These are phyloP conservation scores for Ondatra zibethicus DNA, from an alignment of 2,113 vertebrate genomes.

Conservation along the genomic window DNA sequence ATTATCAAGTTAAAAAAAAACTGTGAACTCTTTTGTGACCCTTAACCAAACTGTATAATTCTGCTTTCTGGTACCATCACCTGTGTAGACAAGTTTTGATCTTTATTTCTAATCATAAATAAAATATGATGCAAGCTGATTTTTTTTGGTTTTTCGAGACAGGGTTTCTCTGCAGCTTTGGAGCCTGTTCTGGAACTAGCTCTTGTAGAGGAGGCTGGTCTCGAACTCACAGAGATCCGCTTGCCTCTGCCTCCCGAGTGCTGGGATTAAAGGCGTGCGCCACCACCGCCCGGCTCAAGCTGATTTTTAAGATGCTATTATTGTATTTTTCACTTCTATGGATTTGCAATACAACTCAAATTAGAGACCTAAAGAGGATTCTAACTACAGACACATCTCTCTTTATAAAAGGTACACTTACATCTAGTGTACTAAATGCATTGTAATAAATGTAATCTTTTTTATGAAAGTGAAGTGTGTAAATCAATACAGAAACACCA, in stretches of 20 bases:
- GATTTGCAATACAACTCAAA: not conserved
- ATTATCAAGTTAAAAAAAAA: conserved; percentile 83
- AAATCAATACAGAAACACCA: conserved; percentile 1
- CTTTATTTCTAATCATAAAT: conserved; percentile 65
- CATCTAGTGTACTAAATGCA: not conserved
- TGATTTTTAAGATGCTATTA: conserved; percentile 60
- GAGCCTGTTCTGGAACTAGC: too few species aligned
- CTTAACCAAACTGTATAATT: conserved; percentile 80
- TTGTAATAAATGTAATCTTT: not conserved
- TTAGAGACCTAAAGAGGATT: not conserved
- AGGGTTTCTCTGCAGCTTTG: too few species aligned
- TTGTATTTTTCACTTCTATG: conserved; percentile 42
- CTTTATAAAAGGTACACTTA: not conserved
- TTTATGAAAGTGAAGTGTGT: not conserved
- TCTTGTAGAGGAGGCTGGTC: too few species aligned
- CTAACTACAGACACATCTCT: not conserved
- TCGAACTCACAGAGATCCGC: too few species aligned
- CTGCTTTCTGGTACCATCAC: conserved; percentile 82
- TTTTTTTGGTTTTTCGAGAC: too few species aligned
- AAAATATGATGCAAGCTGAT: conserved; percentile 63
- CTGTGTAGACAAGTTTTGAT: conserved; percentile 80
- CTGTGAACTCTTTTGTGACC: conserved; percentile 80
- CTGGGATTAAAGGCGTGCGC: too few species aligned
- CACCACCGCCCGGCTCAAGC: too few species aligned
- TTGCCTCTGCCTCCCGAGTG: too few species aligned